Evolutionary conservation across 1,140 invertebrate species (phyloP).

Genomic region (Mamestra configurata): DNA sequence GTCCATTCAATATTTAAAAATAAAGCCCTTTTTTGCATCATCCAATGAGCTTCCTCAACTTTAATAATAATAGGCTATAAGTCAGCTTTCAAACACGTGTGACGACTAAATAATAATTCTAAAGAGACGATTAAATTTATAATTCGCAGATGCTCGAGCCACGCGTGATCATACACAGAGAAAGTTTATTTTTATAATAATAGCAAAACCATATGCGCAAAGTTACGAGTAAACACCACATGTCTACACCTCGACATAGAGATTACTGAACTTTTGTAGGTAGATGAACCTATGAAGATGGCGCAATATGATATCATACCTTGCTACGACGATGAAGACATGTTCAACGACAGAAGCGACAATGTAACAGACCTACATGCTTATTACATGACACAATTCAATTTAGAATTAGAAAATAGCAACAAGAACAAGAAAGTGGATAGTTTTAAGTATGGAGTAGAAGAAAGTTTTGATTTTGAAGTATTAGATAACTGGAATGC

Average conservation of each 20-base stretch:
- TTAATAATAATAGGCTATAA: conserved; percentile 51
- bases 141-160: conserved; percentile 84
- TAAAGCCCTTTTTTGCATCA: conserved; percentile 14
- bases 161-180: conserved; percentile 79
- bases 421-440: conserved; percentile 71
- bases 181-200: conserved; percentile 88
- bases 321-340: conserved; percentile 72
- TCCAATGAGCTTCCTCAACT: conserved; percentile 36
- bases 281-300: conserved; percentile 82
- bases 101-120: conserved; percentile 49
- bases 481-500: conserved; percentile 74
- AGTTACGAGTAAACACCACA: conserved; percentile 73
- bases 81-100: conserved; percentile 75
- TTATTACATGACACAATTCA: conserved; percentile 85
- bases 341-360: conserved; percentile 77
- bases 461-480: conserved; percentile 84
- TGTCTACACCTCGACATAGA: conserved; percentile 78
- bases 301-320: conserved; percentile 80
- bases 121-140: conserved; percentile 78
- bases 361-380: conserved; percentile 79
- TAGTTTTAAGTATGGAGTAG: conserved; percentile 77
- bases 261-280: conserved; percentile 82
- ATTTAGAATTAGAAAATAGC: conserved; percentile 80
- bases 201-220: conserved; percentile 84
- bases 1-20: conserved; percentile 40